phyloP scores from a whole-genome alignment of 2,113 vertebrate genomes.

The Anolis carolinensis region DNA sequence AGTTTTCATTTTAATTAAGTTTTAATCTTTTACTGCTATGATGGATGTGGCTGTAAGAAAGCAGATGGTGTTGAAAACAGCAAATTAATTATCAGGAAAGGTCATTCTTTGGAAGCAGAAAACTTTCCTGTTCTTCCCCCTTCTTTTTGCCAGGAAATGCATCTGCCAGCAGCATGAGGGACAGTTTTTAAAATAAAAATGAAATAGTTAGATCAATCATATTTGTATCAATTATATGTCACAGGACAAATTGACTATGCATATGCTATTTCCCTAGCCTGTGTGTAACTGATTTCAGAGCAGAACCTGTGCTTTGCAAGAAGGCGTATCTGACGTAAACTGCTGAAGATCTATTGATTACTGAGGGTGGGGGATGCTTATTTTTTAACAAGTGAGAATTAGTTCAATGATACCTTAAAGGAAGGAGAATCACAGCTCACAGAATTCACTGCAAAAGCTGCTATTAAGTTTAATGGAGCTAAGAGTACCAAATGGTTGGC shows the following conservation, averaged over 20 bases:
- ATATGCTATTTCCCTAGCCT: background rate
- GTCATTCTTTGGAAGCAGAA: slow-evolving; percentile 64
- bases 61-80: slow-evolving; percentile 68
- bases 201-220: slow-evolving; percentile 55
- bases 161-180: slow-evolving; percentile 46
- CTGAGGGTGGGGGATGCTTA: background rate
- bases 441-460: background rate
- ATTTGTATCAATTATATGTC: slow-evolving; percentile 51
- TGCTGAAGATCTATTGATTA: background rate
- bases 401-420: background rate
- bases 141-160: slow-evolving; percentile 48
- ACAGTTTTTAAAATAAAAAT: slow-evolving; percentile 51
- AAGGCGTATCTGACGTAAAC: background rate
- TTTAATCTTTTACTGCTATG: slow-evolving; percentile 44
- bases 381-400: background rate
- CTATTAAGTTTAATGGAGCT: background rate
- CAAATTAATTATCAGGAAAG: slow-evolving; percentile 68
- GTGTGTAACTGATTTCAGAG: background rate
- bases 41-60: slow-evolving; percentile 65
- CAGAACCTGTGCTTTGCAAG: background rate
- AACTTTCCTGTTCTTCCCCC: slow-evolving; percentile 53
- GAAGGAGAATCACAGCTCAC: background rate
- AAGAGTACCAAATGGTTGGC: background rate
- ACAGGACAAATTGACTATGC: slow-evolving; percentile 41
- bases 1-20: slow-evolving; percentile 49